A percentile compares a stretch with the other conserved stretches of the same genome.
Evolutionary conservation across 2,888 invertebrate genomes (phyloP).

Genomic region (Epinotia ramella): DNA sequence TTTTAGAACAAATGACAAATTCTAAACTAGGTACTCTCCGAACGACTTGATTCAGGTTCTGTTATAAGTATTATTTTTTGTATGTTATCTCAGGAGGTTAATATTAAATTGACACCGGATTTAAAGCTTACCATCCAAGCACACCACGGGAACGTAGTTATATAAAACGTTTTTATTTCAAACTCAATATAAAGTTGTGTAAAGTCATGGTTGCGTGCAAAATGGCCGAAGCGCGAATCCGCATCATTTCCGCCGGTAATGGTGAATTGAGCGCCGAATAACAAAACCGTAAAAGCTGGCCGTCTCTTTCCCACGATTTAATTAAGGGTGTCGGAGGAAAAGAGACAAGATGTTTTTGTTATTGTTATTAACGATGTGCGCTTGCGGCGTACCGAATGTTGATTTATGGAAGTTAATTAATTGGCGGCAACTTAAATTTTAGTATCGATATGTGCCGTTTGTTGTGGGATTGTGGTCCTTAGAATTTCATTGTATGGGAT

Average conservation of each 20-base stretch:
- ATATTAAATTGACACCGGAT: too few species aligned
- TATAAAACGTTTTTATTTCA: not conserved
- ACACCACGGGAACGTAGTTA: not conserved
- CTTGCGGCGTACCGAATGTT: constrained; percentile 30
- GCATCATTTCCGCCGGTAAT: constrained; percentile 81
- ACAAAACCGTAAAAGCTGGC: not conserved
- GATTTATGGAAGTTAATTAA: constrained; percentile 35
- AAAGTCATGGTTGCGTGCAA: constrained; percentile 38
- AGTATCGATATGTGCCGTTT: not conserved
- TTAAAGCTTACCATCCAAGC: too few species aligned
- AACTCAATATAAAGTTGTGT: not conserved
- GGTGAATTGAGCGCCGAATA: constrained; percentile 53
- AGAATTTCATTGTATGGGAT: not conserved
- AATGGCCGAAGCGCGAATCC: constrained; percentile 68
- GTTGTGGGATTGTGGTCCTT: not conserved
- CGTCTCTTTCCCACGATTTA: constrained; percentile 14
- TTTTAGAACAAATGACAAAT: too few species aligned
- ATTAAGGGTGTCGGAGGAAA: constrained; percentile 1
- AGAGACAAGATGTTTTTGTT: constrained; percentile 4
- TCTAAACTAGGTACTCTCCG: too few species aligned
- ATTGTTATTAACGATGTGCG: constrained; percentile 23
- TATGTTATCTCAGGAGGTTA: too few species aligned
- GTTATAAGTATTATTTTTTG: too few species aligned
- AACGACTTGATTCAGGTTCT: too few species aligned
- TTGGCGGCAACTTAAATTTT: constrained; percentile 5